Conservation (phyloP, 2,888 invertebrate genomes). For the Desoria tigrina region DNA sequence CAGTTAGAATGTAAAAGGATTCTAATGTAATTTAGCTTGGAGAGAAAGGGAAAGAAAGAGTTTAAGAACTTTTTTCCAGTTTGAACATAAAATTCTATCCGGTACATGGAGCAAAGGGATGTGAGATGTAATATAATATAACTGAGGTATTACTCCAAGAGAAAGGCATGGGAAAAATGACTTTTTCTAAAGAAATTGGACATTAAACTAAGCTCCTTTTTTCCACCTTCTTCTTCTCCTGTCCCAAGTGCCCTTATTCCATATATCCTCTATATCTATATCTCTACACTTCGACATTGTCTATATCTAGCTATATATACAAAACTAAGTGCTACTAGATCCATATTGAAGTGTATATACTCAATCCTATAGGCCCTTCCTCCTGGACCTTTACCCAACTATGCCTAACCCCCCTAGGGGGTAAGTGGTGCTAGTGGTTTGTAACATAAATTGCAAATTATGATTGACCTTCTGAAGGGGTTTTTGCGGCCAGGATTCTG, state of each 20-base stretch:
- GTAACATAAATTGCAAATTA: too few relatives aligned
- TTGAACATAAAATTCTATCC: conserved; percentile 15
- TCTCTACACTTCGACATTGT: too few relatives aligned
- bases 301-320: too few relatives aligned
- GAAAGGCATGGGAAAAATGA: conserved; percentile 14
- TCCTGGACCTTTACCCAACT: too few relatives aligned
- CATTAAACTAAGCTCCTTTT: conserved; percentile 41
- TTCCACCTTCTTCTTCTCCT: conserved; percentile 34
- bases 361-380: too few relatives aligned
- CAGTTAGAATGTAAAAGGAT: conserved; percentile 22
- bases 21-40: conserved; percentile 21
- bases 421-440: too few relatives aligned
- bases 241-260: conserved; percentile 13
- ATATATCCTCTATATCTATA: neutral
- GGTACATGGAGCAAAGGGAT: neutral
- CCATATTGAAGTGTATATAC: too few relatives aligned
- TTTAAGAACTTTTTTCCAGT: conserved; percentile 17
- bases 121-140: neutral
- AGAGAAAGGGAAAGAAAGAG: conserved; percentile 12
- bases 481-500: too few relatives aligned
- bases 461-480: too few relatives aligned
- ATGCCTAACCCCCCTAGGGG: too few relatives aligned
- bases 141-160: neutral
- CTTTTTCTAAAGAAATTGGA: conserved; percentile 34
- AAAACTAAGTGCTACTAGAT: too few relatives aligned